Evolutionary conservation across 2,113 vertebrate genomes (phyloP).

Genomic region (Megatriorchis doriae): DNA sequence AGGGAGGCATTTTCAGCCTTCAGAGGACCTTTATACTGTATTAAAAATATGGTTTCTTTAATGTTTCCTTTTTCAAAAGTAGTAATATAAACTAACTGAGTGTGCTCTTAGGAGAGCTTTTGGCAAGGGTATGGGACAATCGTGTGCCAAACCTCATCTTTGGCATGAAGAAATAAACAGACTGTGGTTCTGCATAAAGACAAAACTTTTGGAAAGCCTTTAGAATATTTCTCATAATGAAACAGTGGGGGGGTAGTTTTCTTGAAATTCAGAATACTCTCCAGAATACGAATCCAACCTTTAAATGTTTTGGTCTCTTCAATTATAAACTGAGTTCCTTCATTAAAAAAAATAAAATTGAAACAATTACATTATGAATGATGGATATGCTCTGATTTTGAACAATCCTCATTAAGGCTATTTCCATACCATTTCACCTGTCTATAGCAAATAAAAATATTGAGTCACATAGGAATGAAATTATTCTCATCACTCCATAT

Average conservation of each 20-base stretch:
- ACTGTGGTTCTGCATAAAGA: constrained; percentile 52
- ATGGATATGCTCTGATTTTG: not conserved
- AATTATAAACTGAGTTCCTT: not conserved
- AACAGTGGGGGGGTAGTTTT: not conserved
- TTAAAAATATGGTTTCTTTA: constrained; percentile 60
- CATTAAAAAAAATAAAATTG: not conserved
- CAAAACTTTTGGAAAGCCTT: constrained; percentile 51
- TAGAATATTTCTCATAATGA: constrained; percentile 66
- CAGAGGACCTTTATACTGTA: constrained; percentile 52
- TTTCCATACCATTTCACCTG: not conserved
- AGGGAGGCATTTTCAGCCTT: constrained; percentile 33
- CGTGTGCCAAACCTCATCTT: constrained; percentile 42
- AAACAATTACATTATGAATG: not conserved
- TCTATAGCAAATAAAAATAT: not conserved
- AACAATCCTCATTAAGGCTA: not conserved
- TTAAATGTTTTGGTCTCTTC: constrained; percentile 8
- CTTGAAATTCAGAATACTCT: not conserved
- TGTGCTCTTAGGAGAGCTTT: constrained; percentile 53
- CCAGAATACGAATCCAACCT: not conserved
- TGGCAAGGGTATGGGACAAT: constrained; percentile 4
- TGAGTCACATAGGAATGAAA: not conserved
- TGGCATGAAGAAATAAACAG: constrained; percentile 45
- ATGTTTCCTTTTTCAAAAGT: constrained; percentile 64
- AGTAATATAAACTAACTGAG: constrained; percentile 66
- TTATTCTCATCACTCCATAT: not conserved